Evolutionary conservation across 2,113 vertebrate species (phyloP), one percentile per base, ranked within the genome.

Genomic region (Polypterus senegalus): DNA sequence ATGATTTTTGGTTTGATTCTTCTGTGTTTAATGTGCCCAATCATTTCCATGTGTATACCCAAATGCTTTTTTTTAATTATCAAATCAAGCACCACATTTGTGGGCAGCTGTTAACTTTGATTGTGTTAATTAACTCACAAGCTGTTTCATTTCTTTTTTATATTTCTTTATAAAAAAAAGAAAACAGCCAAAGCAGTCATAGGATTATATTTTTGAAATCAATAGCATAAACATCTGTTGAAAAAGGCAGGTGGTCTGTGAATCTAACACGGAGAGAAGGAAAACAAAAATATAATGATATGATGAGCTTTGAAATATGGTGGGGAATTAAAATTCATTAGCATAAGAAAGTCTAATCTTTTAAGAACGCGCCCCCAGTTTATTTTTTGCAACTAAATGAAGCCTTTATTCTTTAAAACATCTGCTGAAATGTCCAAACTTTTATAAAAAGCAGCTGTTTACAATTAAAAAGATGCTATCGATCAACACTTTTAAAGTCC

Each of bases 51-150:
- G 27, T 27, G 27, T 27, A 27, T 27, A 27, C 27, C 27, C 27
- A 27, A 27, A 27, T 27, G 27, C 2, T 27, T 27, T 27, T 27
- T 6, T 8, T 58, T 6, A 6, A 45, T 58, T 45, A 58, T 45
- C 56, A 58, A 58, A 58, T 58, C 56, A 44, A 58, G 56, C 56
- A 45, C 56, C 4, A 58, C 56, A 58, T 58, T 58, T 45, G 46
- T 43, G 11, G 54, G 54, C 54, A 56, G 54, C 54, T 56, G 54
- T 45, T 58, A 44, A 58, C 56, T 6, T 58, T 58, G 56, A 58
- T 58, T 45, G 3, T 45, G 3, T 58, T 58, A 58, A 58, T 58
- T 58, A 58, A 58, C 56, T 7, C 56, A 58, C 56, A 58, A 58
- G 56, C 56, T 58, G 56, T 45, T 58, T 6, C 56, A 8, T 43